These are phyloP conservation scores for Penaeus vannamei DNA, from an alignment of 1,140 invertebrate species.

Conservation along the genomic window DNA sequence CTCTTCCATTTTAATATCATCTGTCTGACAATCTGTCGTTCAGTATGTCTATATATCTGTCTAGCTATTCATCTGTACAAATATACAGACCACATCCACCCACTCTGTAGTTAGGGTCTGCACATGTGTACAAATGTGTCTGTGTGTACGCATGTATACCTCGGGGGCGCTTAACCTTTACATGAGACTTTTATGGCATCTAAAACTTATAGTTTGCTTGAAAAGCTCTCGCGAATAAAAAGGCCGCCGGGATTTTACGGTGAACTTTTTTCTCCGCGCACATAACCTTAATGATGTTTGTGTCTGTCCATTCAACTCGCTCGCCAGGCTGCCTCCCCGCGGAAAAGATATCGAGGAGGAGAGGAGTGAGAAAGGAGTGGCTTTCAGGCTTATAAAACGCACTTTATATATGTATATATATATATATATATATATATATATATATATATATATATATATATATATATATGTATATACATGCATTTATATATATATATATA, in stretches of 20 bases:
- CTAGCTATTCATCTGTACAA: not conserved
- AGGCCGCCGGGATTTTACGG: not conserved
- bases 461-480: no score
- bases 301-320: no score
- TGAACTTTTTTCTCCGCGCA: no score
- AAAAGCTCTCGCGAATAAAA: not conserved
- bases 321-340: not conserved
- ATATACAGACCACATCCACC: not conserved
- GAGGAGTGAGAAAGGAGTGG: no score
- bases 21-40: no score
- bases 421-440: no score
- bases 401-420: no score
- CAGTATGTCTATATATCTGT: not conserved
- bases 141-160: not conserved
- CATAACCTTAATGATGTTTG: no score
- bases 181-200: not conserved
- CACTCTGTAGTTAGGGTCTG: not conserved
- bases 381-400: no score
- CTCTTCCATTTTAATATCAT: no score
- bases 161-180: not conserved
- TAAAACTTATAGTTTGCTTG: not conserved
- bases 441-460: no score
- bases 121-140: not conserved
- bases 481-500: no score
- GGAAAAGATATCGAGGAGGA: not conserved